These are phyloP conservation scores for Apis florea DNA, from an alignment of 1,140 invertebrate species.

Conservation along the genomic window DNA sequence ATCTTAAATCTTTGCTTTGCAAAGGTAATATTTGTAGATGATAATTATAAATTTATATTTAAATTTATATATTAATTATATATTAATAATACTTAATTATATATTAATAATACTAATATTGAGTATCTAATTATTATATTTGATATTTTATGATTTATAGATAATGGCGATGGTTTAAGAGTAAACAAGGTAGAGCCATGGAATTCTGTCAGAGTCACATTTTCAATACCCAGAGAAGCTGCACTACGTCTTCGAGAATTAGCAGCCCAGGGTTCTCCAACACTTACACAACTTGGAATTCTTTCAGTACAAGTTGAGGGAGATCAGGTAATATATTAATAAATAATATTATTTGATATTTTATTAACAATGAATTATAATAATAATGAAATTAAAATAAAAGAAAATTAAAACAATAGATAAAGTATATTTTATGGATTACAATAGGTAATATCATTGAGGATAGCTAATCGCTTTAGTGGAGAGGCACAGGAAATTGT, in stretches of 20 bases:
- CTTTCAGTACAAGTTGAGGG: slow-evolving; percentile 97
- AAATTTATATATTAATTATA: too few relatives aligned
- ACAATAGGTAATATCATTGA: slow-evolving; percentile 89
- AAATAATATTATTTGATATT: background rate
- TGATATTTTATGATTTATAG: slow-evolving; percentile 59
- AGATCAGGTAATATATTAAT: slow-evolving; percentile 86
- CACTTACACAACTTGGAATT: slow-evolving; percentile 94
- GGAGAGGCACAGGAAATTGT: slow-evolving; percentile 89
- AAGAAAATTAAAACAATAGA: background rate
- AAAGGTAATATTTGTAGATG: slow-evolving; percentile 81
- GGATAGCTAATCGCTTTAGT: slow-evolving; percentile 88
- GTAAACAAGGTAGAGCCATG: slow-evolving; percentile 97
- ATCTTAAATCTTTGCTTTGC: slow-evolving; percentile 85
- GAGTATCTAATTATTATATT: background rate
- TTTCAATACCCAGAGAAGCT: slow-evolving; percentile 97
- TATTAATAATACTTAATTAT: too few relatives aligned
- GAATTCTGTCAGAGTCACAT: slow-evolving; percentile 98
- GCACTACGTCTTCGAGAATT: slow-evolving; percentile 93
- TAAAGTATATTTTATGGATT: slow-evolving; percentile 7
- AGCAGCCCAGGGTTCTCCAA: slow-evolving; percentile 92
- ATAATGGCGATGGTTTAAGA: slow-evolving; percentile 82
- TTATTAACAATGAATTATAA: background rate
- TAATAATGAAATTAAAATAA: background rate
- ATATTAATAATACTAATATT: slow-evolving; percentile 21
- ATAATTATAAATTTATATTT: background rate